phyloP scores from a whole-genome alignment of 2,888 invertebrate genomes.

The Thereva unica region DNA sequence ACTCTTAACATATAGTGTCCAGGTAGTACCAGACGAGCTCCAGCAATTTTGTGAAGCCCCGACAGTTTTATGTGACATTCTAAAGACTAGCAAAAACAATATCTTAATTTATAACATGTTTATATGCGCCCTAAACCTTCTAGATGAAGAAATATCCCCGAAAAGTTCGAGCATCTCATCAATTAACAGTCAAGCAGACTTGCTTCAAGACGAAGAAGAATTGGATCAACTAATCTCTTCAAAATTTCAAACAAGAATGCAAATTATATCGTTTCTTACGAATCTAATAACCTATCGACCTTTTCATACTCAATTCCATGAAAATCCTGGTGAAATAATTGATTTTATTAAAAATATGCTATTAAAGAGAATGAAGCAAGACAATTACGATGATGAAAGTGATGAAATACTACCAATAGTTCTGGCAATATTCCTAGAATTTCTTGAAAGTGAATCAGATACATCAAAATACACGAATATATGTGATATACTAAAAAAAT shows the following conservation, averaged over 20 bases:
- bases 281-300: constrained; percentile 51
- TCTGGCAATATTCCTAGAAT: constrained; percentile 49
- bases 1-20: constrained; percentile 41
- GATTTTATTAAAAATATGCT: constrained; percentile 48
- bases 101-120: constrained; percentile 52
- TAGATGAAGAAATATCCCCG: constrained; percentile 42
- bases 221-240: constrained; percentile 47
- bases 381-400: constrained; percentile 44
- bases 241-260: constrained; percentile 49
- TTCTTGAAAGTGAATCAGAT: constrained; percentile 46
- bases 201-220: constrained; percentile 50
- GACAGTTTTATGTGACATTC: constrained; percentile 45
- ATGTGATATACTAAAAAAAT: constrained; percentile 41
- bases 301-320: constrained; percentile 50
- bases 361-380: constrained; percentile 46
- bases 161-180: not conserved
- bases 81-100: constrained; percentile 48
- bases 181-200: constrained; percentile 42
- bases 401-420: constrained; percentile 39
- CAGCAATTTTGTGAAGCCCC: constrained; percentile 43
- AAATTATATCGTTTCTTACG: constrained; percentile 52
- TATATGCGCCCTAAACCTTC: constrained; percentile 46
- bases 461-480: constrained; percentile 43
- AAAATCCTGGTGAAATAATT: constrained; percentile 50
- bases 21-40: constrained; percentile 44